A percentile compares a stretch with the other conserved stretches of the same genome.
These are phyloP conservation scores for Leucoma salicis DNA, from an alignment of 2,888 invertebrate species.

Conservation along the genomic window DNA sequence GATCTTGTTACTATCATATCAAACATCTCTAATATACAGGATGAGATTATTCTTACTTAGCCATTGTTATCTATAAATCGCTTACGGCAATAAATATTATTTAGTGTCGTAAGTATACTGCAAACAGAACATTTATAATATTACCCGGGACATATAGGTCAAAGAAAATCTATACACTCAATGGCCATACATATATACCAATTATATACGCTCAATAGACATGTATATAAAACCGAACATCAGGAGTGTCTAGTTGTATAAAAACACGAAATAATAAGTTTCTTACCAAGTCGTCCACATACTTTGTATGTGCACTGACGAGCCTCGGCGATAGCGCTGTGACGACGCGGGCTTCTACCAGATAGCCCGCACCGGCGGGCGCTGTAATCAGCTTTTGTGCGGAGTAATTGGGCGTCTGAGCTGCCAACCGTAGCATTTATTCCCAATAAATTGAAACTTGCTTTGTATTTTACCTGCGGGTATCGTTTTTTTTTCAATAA, in stretches of 20 bases:
- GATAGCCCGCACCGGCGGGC: constrained; percentile 63
- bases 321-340: constrained; percentile 27
- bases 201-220: no score
- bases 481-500: constrained; percentile 46
- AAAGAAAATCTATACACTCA: no score
- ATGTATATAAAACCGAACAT: constrained; percentile 43
- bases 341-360: constrained; percentile 20
- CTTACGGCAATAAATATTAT: no score
- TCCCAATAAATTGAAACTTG: constrained; percentile 80
- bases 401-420: constrained; percentile 81
- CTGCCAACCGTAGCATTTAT: constrained; percentile 81
- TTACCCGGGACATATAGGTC: no score
- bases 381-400: constrained; percentile 81
- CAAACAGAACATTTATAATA: no score
- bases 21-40: no score
- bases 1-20: no score
- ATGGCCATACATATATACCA: no score
- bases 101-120: no score
- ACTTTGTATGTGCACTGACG: constrained; percentile 54
- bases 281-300: constrained; percentile 67
- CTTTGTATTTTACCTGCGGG: constrained; percentile 70
- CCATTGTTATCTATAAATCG: no score
- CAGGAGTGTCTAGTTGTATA: constrained; percentile 49
- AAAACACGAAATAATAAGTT: constrained; percentile 69
- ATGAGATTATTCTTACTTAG: no score